Evolutionary conservation across 2,113 vertebrate genomes (phyloP), one percentile per base, ranked within the genome.

Genomic region (Platysternon megacephalum): DNA sequence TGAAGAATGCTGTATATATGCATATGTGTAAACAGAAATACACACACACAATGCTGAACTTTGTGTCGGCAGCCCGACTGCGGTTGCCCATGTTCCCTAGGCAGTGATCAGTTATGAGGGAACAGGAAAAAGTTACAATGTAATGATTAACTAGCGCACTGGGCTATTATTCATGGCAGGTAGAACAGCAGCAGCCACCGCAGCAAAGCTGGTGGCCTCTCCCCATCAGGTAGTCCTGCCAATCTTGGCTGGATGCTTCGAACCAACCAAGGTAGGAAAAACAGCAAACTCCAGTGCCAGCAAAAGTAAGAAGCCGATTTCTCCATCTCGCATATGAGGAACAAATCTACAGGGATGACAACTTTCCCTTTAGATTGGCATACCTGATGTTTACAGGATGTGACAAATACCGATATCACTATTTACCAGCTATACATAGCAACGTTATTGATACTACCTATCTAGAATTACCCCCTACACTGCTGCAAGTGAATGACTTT

Each of bases 121-220:
- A 96, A 94, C 65, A 93, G 91, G 94, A 96, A 91, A 92, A 91
- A 88, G 91, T 92, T 61, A 82, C 65, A 86, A 81, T 86, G 84
- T 94, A 97, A 97, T 97, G 88, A 98, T 97, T 98, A 98, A 98
- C 97, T 89, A 97, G 94, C 42, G 78, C 79, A 87, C 81, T 94
- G 87, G 94, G 85, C 88, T 95, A 88, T 95, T 97, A 97, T 93
- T 97, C 90, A 85, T 90, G 86, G 88, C 91, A 98, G 96, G 94
- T 83, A 98, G 61, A 95, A 83, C 93, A 97, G 94, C 83, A 96
- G 82, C 74, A 90, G 61, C 11, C 14, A 49, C 88, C 82, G 79
- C 46, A 91, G 85, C 1, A 2, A 19, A 78, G 82, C 42, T 80
- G 92, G 95, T 96, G 11, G 5, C 81, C 87, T 95, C 83, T 96